Base-by-base conservation (phyloP, 2,888 invertebrate species). In the Lampropteryx suffumata region DNA sequence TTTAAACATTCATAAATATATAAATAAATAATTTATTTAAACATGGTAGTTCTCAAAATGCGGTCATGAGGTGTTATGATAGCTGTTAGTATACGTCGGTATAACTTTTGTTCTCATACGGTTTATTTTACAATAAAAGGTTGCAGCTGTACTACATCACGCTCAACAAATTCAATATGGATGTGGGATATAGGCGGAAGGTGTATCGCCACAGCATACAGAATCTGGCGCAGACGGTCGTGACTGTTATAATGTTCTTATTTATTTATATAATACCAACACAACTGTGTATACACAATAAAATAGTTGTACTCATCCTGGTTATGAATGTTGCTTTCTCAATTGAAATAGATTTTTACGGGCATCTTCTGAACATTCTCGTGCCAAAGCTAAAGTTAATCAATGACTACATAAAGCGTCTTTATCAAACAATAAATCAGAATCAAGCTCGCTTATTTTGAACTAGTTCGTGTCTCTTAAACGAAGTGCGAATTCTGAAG, bases 301-400 rank as follows among this genome's bases (percentile, higher is more conserved):
- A 43, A 2, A 17, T 57, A 3, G 0, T 7, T 5, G 10, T 57
- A 1, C 50, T 56, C 1, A 24, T 63, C 8, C 39, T 75, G 8
- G 66, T 69, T 0, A 34, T 71, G 0, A 62, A 67, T 29, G 26
- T 73, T 0, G 53, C 69, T 7, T 67, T 71, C 49, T 55, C 68
- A 1, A 13, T 73, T 0, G 83, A 84, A 56, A 54, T 78, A 2
- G 61, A 74, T 57, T 84, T 68, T 34, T 74, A 71, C 36, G 82
- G 77, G 0, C 82, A 84, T 52, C 62, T 84, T 1, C 50, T 83
- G 0, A 78, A 71, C 37, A 66, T 82, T 6, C 64, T 82, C 0
- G 59, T 66, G 8, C 75, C 78, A 0, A 64, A 83, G 27, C 41
- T 84, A 27, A 74, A 69, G 35, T 55, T 76, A 41, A 79, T 84